Evolutionary conservation across 2,888 invertebrate genomes (phyloP).

Genomic region (Aleiodes leptofemur): DNA sequence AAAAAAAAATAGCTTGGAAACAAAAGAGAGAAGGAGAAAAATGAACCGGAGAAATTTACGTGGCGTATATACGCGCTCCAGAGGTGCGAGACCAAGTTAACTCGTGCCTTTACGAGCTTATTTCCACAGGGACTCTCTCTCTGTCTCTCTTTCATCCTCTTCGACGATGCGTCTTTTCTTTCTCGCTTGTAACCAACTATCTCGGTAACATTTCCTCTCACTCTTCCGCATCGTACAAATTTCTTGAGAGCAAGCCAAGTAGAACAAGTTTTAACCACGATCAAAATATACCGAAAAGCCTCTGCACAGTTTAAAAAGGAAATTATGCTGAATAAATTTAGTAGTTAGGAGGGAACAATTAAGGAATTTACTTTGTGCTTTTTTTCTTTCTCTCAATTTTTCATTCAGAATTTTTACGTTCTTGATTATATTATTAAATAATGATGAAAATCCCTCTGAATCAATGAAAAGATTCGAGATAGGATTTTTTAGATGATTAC

Average conservation of each 20-base stretch:
- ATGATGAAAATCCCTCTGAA: no score
- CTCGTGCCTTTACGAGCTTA: slow-evolving; percentile 56
- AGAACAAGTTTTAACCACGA: slow-evolving; percentile 53
- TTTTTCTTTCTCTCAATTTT: neutral
- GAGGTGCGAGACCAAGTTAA: slow-evolving; percentile 54
- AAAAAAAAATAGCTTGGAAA: slow-evolving; percentile 23
- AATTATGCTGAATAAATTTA: slow-evolving; percentile 1
- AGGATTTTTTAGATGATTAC: no score
- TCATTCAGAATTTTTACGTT: no score
- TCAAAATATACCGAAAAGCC: slow-evolving; percentile 50
- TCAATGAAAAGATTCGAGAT: no score
- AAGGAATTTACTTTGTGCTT: neutral
- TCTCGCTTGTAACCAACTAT: slow-evolving; percentile 16
- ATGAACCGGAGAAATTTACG: slow-evolving; percentile 52
- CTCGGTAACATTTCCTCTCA: slow-evolving; percentile 27
- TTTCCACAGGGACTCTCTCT: slow-evolving; percentile 53
- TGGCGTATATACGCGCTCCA: slow-evolving; percentile 40
- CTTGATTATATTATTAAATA: no score
- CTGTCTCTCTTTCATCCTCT: slow-evolving; percentile 49
- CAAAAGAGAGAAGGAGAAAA: slow-evolving; percentile 24
- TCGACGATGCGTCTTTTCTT: slow-evolving; percentile 26
- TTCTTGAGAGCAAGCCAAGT: slow-evolving; percentile 59
- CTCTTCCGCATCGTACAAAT: slow-evolving; percentile 51
- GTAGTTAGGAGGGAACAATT: neutral
- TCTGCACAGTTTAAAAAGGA: slow-evolving; percentile 22